phyloP scores from a whole-genome alignment of 2,113 vertebrate genomes.

The Poeciliopsis turrubarensis region DNA sequence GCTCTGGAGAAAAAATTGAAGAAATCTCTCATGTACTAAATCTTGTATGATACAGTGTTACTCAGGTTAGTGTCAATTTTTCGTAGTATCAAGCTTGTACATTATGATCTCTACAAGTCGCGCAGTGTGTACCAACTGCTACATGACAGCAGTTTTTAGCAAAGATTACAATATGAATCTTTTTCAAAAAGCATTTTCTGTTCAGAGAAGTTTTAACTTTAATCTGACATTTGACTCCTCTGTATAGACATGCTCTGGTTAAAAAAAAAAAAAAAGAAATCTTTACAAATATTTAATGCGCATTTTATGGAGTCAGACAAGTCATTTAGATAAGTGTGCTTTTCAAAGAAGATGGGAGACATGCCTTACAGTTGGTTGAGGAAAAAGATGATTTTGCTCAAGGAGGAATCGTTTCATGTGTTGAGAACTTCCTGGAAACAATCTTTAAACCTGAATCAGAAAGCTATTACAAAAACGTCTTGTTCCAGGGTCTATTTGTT shows the following conservation, averaged over 20 bases:
- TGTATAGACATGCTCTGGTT: background rate
- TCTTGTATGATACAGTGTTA: no score
- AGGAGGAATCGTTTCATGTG: constrained; percentile 48
- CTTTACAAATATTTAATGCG: no score
- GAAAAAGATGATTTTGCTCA: constrained; percentile 63
- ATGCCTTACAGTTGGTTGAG: constrained; percentile 57
- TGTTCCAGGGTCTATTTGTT: constrained; percentile 17
- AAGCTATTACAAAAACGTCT: constrained; percentile 5
- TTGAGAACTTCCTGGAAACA: constrained; percentile 32
- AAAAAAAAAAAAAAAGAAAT: no score
- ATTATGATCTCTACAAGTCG: no score
- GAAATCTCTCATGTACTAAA: no score
- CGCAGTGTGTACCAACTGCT: no score
- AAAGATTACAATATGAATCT: background rate
- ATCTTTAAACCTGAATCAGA: constrained; percentile 21
- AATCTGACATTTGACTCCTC: no score
- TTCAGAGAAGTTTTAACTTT: background rate
- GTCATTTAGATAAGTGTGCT: no score
- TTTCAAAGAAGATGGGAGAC: constrained; percentile 27
- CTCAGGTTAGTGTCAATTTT: no score
- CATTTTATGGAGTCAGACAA: no score
- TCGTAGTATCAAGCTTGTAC: no score
- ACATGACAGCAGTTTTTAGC: background rate
- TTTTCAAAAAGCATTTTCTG: background rate
- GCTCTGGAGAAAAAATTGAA: no score